Evolutionary conservation across 2,113 vertebrate genomes (phyloP), one percentile per base, ranked within the genome.

Genomic region (Malaclemys terrapin): DNA sequence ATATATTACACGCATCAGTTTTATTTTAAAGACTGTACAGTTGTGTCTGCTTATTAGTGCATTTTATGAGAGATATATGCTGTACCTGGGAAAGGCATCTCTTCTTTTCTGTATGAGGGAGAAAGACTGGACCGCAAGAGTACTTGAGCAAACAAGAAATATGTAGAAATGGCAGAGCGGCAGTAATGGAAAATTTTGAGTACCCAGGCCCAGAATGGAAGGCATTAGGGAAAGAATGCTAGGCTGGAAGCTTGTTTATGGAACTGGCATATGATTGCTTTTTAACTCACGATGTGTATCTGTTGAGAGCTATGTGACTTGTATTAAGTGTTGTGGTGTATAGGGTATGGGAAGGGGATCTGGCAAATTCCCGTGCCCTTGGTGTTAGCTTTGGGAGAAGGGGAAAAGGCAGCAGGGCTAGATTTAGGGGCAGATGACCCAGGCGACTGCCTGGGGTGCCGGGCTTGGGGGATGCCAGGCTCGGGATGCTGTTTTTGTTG

Each of bases 141-240:
- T 75, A 75, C 90, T 85, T 76, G 75, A 83, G 57, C 62, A 92
- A 96, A 95, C 80, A 96, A 90, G 88, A 93, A 94, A 96, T 90
- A 94, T 80, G 54, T 88, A 95, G 86, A 95, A 93, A 91, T 13
- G 38, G 9, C n/a, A 31, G 65, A 80, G 88, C 82, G 62, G 76
- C 84, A 89, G 86, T 93, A 96, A 96, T 94, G 93, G 92, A 89
- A 93, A 94, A 88, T 89, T 95, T 94, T 89, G 89, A 97, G 90
- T 85, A 76, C 29, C 65, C 80, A 56, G 38, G 49, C 83, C 91
- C 69, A 65, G 79, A 94, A 80, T 1, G 27, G 91, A 93, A 78
- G 80, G 76, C 94, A 93, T 97, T 91, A 93, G 79, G 82, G 85
- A 96, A 94, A 94, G 38, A 75, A 93, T 69, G 79, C 52, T 84